Conservation (phyloP, 2,888 invertebrate genomes). For the Ctena decussata region DNA sequence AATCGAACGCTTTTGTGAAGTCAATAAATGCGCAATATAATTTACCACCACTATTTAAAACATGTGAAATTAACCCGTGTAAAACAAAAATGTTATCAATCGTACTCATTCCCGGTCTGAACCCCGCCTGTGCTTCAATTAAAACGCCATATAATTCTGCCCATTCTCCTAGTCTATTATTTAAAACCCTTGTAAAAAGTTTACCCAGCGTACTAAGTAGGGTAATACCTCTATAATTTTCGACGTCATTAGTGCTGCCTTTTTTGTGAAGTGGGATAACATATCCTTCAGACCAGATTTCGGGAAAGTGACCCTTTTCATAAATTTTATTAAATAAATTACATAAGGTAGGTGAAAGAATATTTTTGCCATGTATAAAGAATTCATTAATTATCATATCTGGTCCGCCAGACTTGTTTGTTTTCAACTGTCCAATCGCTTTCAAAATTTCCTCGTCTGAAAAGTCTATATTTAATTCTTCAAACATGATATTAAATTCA, state of each 20-base stretch:
- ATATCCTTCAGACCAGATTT: background rate
- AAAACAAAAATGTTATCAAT: too few relatives aligned
- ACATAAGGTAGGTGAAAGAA: background rate
- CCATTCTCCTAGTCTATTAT: too few relatives aligned
- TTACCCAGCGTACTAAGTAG: background rate
- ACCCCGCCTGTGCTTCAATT: too few relatives aligned
- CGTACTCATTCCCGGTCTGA: too few relatives aligned
- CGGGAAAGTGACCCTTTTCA: background rate
- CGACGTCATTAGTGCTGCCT: constrained; percentile 1
- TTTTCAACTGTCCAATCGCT: background rate
- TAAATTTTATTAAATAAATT: background rate
- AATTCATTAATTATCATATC: background rate
- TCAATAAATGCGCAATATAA: too few relatives aligned
- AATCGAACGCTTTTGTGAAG: too few relatives aligned
- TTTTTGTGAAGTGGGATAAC: background rate
- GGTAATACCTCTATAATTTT: constrained; percentile 10
- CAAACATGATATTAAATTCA: constrained; percentile 1
- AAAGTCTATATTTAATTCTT: background rate
- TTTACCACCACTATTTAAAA: too few relatives aligned
- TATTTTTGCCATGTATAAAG: background rate
- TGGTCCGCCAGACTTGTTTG: background rate
- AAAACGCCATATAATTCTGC: too few relatives aligned
- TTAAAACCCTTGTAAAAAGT: constrained; percentile 3
- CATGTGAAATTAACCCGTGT: too few relatives aligned
- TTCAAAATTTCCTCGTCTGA: background rate